Evolutionary conservation across 2,888 invertebrate genomes (phyloP).

Genomic region (Hemistola chrysoprasaria): DNA sequence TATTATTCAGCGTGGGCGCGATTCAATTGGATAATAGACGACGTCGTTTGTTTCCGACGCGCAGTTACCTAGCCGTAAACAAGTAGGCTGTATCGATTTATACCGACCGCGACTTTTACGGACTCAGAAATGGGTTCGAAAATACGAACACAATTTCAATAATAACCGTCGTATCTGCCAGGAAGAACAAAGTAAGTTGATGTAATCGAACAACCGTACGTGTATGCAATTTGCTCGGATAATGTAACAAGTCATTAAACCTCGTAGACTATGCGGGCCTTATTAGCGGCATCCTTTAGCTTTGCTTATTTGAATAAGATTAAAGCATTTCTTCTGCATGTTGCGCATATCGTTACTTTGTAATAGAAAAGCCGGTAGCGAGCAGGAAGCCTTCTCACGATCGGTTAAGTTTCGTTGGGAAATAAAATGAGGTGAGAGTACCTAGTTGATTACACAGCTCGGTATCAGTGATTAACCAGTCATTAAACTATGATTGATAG

Average conservation of each 20-base stretch:
- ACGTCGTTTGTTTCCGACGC: conserved; percentile 40
- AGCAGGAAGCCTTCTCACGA: conserved; percentile 14
- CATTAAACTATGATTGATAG: conserved; percentile 38
- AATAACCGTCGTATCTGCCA: conserved; percentile 16
- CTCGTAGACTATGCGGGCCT: conserved; percentile 27
- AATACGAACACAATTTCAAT: conserved; percentile 12
- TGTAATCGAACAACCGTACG: conserved; percentile 26
- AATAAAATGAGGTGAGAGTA: conserved; percentile 9
- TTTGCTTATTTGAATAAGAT: conserved; percentile 34
- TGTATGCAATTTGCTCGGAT: conserved; percentile 33
- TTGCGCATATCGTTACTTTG: conserved; percentile 31
- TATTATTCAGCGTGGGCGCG: conserved; percentile 59
- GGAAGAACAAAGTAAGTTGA: conserved; percentile 14
- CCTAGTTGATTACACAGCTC: conserved; percentile 15
- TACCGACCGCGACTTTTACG: conserved; percentile 17
- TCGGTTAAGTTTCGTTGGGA: conserved; percentile 7
- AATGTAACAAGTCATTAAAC: conserved; percentile 33
- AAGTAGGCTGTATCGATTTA: conserved; percentile 37
- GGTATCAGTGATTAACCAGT: conserved; percentile 30
- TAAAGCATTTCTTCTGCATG: conserved; percentile 16
- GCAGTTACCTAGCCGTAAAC: conserved; percentile 36
- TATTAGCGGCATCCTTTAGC: conserved; percentile 30
- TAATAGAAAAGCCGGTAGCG: conserved; percentile 11
- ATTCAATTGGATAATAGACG: conserved; percentile 57
- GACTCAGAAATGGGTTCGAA: conserved; percentile 10